phyloP scores from a whole-genome alignment of 92 coral and sea anemone species.

The Heteractis magnifica region DNA sequence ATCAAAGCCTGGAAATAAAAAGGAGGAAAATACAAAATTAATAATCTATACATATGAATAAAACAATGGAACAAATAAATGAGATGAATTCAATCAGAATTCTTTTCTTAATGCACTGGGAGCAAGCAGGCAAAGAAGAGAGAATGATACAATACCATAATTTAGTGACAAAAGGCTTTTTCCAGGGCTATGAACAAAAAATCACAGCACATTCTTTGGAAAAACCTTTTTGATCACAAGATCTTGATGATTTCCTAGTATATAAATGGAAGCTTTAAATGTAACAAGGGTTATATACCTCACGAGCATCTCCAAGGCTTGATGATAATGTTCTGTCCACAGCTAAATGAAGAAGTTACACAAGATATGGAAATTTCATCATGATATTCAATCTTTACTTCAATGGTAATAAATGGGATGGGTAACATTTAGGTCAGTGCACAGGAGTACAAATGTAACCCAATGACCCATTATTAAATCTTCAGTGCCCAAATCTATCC shows the following conservation, averaged over 20 bases:
- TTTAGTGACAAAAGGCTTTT: neutral
- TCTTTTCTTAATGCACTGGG: no score
- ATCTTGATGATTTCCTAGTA: no score
- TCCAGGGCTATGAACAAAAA: neutral
- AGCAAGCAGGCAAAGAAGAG: no score
- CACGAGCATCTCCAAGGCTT: constrained; percentile 96
- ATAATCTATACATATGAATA: no score
- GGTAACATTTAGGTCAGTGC: no score
- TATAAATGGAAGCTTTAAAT: no score
- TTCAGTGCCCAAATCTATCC: no score
- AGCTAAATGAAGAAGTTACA: constrained; percentile 52
- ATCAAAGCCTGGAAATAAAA: constrained; percentile 75
- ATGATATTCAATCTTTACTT: neutral
- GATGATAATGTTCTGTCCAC: constrained; percentile 94
- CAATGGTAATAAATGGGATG: no score
- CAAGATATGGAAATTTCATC: neutral
- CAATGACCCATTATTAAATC: no score
- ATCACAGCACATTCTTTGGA: neutral
- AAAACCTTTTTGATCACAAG: neutral
- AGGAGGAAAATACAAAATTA: neutral
- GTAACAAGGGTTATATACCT: constrained; percentile 50
- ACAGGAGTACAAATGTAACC: no score
- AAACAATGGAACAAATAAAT: neutral
- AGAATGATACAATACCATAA: no score
- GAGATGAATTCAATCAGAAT: no score